These are phyloP conservation scores for Parasteatoda tepidariorum DNA, from an alignment of 1,140 invertebrate genomes.

Conservation along the genomic window DNA sequence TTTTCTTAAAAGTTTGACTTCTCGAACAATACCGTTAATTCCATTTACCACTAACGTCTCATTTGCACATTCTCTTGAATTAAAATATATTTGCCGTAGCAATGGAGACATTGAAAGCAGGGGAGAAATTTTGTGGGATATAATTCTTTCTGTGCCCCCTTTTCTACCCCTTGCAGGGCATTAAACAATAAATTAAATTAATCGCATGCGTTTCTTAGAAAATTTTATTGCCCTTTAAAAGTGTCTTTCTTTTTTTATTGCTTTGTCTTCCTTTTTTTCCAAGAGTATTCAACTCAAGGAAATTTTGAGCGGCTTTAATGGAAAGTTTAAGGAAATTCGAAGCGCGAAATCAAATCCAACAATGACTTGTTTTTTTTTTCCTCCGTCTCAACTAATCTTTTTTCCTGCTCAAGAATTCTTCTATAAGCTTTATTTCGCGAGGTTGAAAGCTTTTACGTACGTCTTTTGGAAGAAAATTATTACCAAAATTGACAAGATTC, in stretches of 20 bases:
- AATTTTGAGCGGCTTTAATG: slow-evolving; percentile 43
- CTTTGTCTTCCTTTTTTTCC: not conserved
- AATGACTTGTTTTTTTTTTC: not conserved
- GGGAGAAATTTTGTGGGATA: not conserved
- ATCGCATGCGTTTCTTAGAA: slow-evolving; percentile 38
- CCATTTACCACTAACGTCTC: too few relatives aligned
- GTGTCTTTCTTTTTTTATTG: slow-evolving; percentile 29
- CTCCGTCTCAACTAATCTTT: not conserved
- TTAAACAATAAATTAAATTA: slow-evolving; percentile 59
- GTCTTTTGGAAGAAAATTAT: not conserved
- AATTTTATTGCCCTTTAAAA: slow-evolving; percentile 57
- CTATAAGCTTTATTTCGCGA: not conserved
- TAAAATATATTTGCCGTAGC: too few relatives aligned
- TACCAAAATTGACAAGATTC: not conserved
- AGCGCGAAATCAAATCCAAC: slow-evolving; percentile 26
- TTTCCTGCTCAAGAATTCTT: not conserved
- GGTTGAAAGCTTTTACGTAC: not conserved
- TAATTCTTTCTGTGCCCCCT: not conserved
- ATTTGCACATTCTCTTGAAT: too few relatives aligned
- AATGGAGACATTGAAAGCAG: too few relatives aligned
- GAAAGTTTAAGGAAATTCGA: slow-evolving; percentile 45
- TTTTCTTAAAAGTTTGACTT: too few relatives aligned
- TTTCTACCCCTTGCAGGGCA: too few relatives aligned
- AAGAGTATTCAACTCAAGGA: not conserved
- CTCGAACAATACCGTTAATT: too few relatives aligned